Evolutionary conservation across 2,888 invertebrate genomes (phyloP).

Genomic region (Bruchidius siliquastri): DNA sequence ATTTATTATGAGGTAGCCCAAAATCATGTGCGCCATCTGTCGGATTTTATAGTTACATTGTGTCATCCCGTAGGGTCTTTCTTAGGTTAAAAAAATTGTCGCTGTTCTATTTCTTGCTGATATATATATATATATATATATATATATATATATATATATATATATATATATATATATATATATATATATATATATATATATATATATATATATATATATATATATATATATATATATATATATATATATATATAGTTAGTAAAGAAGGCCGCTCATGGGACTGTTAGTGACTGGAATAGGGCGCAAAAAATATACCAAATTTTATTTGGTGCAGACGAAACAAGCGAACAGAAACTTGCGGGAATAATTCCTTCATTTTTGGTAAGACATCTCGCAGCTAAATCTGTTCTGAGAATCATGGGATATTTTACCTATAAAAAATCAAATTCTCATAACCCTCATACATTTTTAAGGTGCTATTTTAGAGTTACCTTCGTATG

Average conservation of each 20-base stretch:
- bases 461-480: too few relatives aligned
- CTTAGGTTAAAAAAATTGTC: not conserved
- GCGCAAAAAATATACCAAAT: too few relatives aligned
- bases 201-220: not conserved
- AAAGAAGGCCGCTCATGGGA: too few relatives aligned
- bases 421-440: too few relatives aligned
- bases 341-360: too few relatives aligned
- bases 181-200: not conserved
- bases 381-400: too few relatives aligned
- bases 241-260: not conserved
- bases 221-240: not conserved
- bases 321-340: too few relatives aligned
- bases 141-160: not conserved
- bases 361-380: too few relatives aligned
- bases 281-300: too few relatives aligned
- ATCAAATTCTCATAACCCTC: too few relatives aligned
- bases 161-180: not conserved
- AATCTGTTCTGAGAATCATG: too few relatives aligned
- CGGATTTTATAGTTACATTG: not conserved
- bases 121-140: not conserved
- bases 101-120: not conserved
- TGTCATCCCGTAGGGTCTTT: not conserved
- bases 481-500: too few relatives aligned
- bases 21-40: conserved; percentile 15
- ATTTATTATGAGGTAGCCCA: conserved; percentile 26